Conservation (phyloP, 2,113 vertebrate genomes). For the Pogona vitticeps region DNA sequence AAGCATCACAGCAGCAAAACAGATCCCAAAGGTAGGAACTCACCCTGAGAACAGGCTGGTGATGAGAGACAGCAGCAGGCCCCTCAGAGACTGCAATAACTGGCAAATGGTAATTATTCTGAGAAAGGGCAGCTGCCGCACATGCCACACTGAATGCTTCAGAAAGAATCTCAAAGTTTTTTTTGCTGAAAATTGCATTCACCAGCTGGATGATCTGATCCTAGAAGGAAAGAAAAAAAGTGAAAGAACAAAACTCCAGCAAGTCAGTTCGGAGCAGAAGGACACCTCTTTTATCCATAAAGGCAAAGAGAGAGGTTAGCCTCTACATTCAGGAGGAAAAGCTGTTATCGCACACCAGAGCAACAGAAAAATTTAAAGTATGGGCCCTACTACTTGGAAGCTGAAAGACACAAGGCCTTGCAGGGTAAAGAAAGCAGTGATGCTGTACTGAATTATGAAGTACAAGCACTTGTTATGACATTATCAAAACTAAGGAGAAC, state of each 20-base stretch:
- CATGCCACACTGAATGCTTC: slow-evolving; percentile 93
- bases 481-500: neutral
- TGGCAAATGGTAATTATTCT: slow-evolving; percentile 91
- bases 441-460: too few relatives aligned
- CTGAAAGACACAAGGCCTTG: neutral
- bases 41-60: slow-evolving; percentile 89
- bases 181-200: slow-evolving; percentile 96
- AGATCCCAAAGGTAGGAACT: neutral
- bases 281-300: neutral
- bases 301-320: neutral
- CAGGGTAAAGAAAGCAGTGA: neutral
- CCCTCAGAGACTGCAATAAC: slow-evolving; percentile 85
- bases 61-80: slow-evolving; percentile 87
- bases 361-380: neutral
- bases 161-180: slow-evolving; percentile 88
- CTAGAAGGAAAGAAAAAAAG: slow-evolving; percentile 71
- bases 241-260: neutral
- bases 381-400: too few relatives aligned
- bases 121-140: slow-evolving; percentile 85
- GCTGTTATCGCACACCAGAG: neutral
- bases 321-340: neutral
- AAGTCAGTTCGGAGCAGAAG: neutral
- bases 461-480: too few relatives aligned
- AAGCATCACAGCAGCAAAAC: neutral
- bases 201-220: slow-evolving; percentile 95